Evolutionary conservation across 2,797 vertebrate species (phyloP).

Genomic region (Argya squamiceps): DNA sequence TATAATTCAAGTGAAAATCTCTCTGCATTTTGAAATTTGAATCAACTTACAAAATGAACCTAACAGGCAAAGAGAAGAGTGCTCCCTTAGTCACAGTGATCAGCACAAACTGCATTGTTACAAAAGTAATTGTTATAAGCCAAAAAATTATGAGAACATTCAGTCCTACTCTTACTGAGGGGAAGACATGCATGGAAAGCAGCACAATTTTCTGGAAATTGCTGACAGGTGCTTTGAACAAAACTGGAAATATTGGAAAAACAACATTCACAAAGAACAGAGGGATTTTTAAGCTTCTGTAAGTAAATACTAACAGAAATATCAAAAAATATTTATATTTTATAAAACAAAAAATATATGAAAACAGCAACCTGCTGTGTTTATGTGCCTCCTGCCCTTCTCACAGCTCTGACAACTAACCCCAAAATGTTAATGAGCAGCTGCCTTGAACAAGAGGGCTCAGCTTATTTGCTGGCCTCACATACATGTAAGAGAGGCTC

Average conservation of each 20-base stretch:
- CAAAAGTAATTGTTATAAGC: neutral
- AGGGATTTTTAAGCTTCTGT: neutral
- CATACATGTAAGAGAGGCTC: fast-evolving
- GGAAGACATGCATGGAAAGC: neutral
- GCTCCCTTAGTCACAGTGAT: neutral
- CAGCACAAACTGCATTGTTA: neutral
- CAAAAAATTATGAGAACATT: neutral
- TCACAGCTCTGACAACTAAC: neutral
- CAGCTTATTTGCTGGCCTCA: neutral
- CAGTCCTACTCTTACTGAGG: neutral
- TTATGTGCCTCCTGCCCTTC: neutral
- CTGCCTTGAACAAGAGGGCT: neutral
- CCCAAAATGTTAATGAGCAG: neutral
- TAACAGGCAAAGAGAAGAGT: neutral
- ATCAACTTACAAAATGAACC: neutral
- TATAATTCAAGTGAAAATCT: neutral
- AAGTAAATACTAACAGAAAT: neutral
- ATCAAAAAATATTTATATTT: too few relatives aligned
- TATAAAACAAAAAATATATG: neutral
- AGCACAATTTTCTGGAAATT: neutral
- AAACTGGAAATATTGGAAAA: neutral
- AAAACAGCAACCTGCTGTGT: neutral
- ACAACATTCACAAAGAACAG: neutral
- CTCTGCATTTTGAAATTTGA: neutral
- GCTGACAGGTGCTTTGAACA: neutral